Percentiles rank a stretch among this genome's conserved stretches.
phyloP scores from a whole-genome alignment of 2,113 vertebrate species.

The Mandrillus leucophaeus region DNA sequence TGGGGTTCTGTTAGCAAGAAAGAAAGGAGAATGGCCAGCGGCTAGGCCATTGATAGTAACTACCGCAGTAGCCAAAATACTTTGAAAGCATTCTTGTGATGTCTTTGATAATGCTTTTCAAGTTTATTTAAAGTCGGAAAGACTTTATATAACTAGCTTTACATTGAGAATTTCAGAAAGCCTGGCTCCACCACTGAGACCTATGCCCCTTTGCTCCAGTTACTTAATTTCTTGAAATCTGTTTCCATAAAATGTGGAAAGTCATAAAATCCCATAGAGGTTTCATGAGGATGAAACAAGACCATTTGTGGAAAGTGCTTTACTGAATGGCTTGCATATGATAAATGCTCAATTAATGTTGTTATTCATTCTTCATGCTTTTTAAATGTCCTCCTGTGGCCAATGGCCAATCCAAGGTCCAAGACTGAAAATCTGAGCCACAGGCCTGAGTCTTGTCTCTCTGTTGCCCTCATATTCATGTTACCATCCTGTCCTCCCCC shows the following conservation, averaged over 20 bases:
- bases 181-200: background rate
- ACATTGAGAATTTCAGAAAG: background rate
- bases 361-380: background rate
- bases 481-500: background rate
- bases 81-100: background rate
- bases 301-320: background rate
- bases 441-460: background rate
- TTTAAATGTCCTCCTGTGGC: background rate
- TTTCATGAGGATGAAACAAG: background rate
- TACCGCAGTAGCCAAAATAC: background rate
- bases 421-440: background rate
- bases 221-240: background rate
- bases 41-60: background rate
- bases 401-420: background rate
- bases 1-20: background rate
- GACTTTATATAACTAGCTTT: background rate
- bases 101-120: background rate
- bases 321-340: background rate
- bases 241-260: background rate
- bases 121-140: background rate
- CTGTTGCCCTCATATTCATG: background rate
- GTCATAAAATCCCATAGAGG: background rate
- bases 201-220: background rate
- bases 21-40: background rate
- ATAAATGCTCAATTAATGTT: background rate